These are phyloP conservation scores for Aradophagus sp. DNA, from an alignment of 1,140 invertebrate species.

Conservation along the genomic window DNA sequence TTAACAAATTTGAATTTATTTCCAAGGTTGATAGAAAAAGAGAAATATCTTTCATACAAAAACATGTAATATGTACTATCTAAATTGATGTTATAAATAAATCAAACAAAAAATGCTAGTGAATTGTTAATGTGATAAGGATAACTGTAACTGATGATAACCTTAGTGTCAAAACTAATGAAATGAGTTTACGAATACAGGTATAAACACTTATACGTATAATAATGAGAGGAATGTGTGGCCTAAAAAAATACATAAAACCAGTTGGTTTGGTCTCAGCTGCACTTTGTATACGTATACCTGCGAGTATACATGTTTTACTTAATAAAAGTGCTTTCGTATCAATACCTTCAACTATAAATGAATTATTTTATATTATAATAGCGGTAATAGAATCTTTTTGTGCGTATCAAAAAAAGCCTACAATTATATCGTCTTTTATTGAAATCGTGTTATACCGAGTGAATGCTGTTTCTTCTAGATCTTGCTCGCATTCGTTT, in stretches of 20 bases:
- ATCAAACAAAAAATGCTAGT: constrained; percentile 1
- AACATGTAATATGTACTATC: no score
- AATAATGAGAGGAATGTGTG: no score
- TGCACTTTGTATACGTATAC: constrained; percentile 6
- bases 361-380: constrained; percentile 33
- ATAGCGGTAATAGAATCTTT: constrained; percentile 17
- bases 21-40: no score
- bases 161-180: constrained; percentile 15
- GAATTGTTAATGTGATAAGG: constrained; percentile 7
- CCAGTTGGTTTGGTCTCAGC: no score
- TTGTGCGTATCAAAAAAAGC: constrained; percentile 2
- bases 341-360: constrained; percentile 19
- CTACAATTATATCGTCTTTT: constrained; percentile 7
- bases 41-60: no score
- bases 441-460: constrained; percentile 9
- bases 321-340: constrained; percentile 38
- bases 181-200: no score
- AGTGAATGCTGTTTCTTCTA: neutral
- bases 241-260: no score
- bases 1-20: no score
- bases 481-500: neutral
- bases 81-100: no score
- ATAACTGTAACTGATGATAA: constrained; percentile 37
- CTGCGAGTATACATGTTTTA: constrained; percentile 19
- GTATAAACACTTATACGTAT: no score